Evolutionary conservation across 2,797 vertebrate species (phyloP), one percentile per base, ranked within the genome.

Genomic region (Sebastolobus altivelis): DNA sequence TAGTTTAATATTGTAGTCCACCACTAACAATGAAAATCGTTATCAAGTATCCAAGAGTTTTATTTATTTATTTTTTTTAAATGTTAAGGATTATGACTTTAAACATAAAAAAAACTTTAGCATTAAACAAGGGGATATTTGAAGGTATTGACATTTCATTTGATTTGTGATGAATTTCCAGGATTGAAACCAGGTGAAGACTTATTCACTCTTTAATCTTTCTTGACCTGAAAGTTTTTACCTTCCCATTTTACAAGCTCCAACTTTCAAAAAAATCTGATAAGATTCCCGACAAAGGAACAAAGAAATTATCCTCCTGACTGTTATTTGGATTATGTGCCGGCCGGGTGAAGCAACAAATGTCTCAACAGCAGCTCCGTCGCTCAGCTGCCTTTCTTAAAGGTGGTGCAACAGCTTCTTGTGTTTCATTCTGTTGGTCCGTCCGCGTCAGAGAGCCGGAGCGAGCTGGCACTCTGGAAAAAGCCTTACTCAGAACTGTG

Each of bases 361-460:
- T 73, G 81, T 80, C 69, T 76, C 65, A 54, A 46, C 80, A 77
- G 75, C 72, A 60, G 75, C 77, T 33, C 46, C 10, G 46, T 70
- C 14, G 4, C 77, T 75, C 56, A 14, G 74, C 83, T 8, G 59
- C 43, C 60, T 76, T 43, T 55, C 77, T 79, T 29, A 4, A 27
- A 72, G 65, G 71, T 86, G 81, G 75, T 22, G 85, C 77, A 89
- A 88, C 81, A 25, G 66, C 79, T 63, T 87, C 87, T 89, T 87
- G 84, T 65, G 79, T 92, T 93, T 87, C 86, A 68, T 43, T 81
- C 67, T 3, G 35, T 59, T 63, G 61, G 66, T 72, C 20, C 13
- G 14, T 77, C 80, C 78, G 8, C 35, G 73, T 84, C 77, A 55
- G 49, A 79, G 69, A 68, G 49, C 66, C 16, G 35, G 70, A 58